A percentile compares a stretch with the other conserved stretches of the same genome.
phyloP scores from a whole-genome alignment of 2,888 invertebrate species.

The Apotomis capreana region DNA sequence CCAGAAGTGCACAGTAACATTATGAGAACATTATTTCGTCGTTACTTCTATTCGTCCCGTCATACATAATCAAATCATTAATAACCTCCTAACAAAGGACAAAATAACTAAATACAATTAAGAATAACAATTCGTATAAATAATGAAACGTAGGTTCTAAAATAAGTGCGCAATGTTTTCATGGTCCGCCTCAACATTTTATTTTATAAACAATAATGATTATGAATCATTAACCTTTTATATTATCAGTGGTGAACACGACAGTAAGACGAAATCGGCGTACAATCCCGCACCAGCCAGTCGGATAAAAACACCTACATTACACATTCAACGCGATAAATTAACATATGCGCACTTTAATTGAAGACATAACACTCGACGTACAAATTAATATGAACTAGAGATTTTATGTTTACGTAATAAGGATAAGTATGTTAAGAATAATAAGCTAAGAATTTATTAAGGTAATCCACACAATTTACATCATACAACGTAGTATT shows the following conservation, averaged over 20 bases:
- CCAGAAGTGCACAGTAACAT: too few species aligned
- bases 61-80: too few species aligned
- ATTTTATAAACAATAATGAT: neutral
- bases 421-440: constrained; percentile 4
- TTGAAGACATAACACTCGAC: constrained; percentile 3
- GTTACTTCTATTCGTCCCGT: too few species aligned
- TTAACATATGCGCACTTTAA: neutral
- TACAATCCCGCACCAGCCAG: neutral
- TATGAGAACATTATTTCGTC: too few species aligned
- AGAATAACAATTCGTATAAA: too few species aligned
- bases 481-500: neutral
- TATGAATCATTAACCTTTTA: neutral
- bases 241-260: neutral
- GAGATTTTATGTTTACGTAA: constrained; percentile 12
- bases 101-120: too few species aligned
- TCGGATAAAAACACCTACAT: neutral
- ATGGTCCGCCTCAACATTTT: neutral
- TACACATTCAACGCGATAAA: neutral
- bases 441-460: constrained; percentile 3
- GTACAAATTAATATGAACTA: constrained; percentile 1
- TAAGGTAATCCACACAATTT: constrained; percentile 29
- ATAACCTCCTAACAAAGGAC: too few species aligned
- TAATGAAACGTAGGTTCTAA: too few species aligned
- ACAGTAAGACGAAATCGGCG: neutral
- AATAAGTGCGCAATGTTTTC: too few species aligned